Evolutionary conservation across 1,140 invertebrate genomes (phyloP), one percentile per base, ranked within the genome.

Genomic region (Homalodisca vitripennis): DNA sequence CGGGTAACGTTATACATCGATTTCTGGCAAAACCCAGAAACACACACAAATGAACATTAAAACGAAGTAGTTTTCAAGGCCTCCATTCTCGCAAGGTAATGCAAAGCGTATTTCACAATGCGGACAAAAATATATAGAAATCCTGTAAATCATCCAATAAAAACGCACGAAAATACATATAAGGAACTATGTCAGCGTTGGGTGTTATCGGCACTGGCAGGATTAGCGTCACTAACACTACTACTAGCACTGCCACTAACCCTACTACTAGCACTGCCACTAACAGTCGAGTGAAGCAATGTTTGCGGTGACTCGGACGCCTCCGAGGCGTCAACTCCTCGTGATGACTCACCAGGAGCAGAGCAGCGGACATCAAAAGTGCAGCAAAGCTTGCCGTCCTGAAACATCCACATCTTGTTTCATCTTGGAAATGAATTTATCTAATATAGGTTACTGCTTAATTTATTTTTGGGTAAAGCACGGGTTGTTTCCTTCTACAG

Each of bases 31-130:
- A 53, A n/a, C 20, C 48, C 48, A 53, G 48, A 53, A 26, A 27
- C 24, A 60, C 55, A n/a, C 24, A 60, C 55, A 27, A 60, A 60
- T 60, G 29, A 60, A 60, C 29, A 60, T 26, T 60, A 60, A 26
- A 60, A 60, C 26, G 29, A 22, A 60, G 29, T 22, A 60, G 12
- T 22, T 29, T 60, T 60, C 55, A 60, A 60, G 55, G 55, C 55
- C 55, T 30, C 55, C 55, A 60, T 60, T 60, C 55, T 60, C 27
- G 55, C 55, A 60, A 60, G 55, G 55, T 60, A 60, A 60, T 26
- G 55, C 55, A 60, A 60, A 60, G 55, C 55, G 55, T 60, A 60
- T 60, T 60, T 60, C 55, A 60, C 55, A 60, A 60, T 60, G 55
- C 55, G 29, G 55, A 60, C 24, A 24, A 60, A 60, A 60, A 60